phyloP scores from a whole-genome alignment of 2,797 vertebrate genomes.

The Merluccius polli region DNA sequence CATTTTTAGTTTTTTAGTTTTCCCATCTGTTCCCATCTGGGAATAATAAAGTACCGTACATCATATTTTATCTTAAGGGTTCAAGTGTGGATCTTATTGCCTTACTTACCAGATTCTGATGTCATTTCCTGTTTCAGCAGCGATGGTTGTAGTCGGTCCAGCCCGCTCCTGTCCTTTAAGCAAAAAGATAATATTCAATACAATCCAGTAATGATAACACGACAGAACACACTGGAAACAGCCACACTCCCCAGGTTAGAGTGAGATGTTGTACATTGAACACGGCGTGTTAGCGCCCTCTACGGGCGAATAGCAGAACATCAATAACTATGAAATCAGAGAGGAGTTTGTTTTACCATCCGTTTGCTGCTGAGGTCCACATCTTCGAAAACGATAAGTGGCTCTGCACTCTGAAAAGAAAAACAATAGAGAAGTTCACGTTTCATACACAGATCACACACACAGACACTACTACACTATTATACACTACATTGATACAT shows the following conservation, averaged over 20 bases:
- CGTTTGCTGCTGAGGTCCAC: slow-evolving; percentile 38
- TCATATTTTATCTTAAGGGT: neutral
- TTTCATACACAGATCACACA: too few relatives aligned
- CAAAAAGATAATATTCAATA: slow-evolving; percentile 6
- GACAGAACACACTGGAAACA: neutral
- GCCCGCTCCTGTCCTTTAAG: slow-evolving; percentile 49
- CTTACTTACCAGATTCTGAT: slow-evolving; percentile 52
- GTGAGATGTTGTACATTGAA: neutral
- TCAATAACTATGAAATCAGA: too few relatives aligned
- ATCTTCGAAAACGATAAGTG: slow-evolving; percentile 72
- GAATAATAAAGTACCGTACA: too few relatives aligned
- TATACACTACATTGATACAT: too few relatives aligned
- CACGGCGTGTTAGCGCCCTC: slow-evolving; percentile 35
- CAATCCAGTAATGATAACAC: neutral
- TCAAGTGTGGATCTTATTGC: slow-evolving; percentile 25
- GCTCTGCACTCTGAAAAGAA: slow-evolving; percentile 56
- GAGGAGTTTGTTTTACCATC: slow-evolving; percentile 33
- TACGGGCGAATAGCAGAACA: slow-evolving; percentile 1
- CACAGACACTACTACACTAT: too few relatives aligned
- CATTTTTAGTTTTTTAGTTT: too few relatives aligned
- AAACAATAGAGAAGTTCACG: neutral
- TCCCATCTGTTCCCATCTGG: too few relatives aligned
- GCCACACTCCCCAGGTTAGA: neutral
- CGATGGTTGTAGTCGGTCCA: slow-evolving; percentile 47
- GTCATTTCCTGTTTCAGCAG: slow-evolving; percentile 40